These are phyloP conservation scores for Drosophila bocki DNA, from an alignment of 1,140 invertebrate genomes.

Conservation along the genomic window DNA sequence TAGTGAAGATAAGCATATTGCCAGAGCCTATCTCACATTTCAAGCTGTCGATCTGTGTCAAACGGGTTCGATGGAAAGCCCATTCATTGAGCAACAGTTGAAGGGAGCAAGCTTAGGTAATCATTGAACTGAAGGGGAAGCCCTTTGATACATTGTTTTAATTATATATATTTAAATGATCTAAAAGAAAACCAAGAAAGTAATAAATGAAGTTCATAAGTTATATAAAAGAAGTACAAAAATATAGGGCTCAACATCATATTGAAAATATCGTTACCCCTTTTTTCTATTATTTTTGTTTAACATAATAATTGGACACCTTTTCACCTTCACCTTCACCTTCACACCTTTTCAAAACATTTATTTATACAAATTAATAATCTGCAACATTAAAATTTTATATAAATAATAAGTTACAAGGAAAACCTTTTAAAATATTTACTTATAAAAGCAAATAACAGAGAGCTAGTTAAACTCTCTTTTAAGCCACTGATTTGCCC, in stretches of 20 bases:
- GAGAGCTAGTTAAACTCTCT: neutral
- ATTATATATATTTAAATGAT: neutral
- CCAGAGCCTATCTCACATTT: conserved; percentile 20
- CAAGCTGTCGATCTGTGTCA: conserved; percentile 13
- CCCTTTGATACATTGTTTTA: neutral
- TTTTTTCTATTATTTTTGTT: neutral
- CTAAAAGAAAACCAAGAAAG: too few species aligned
- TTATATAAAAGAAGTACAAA: too few species aligned
- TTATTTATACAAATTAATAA: too few species aligned
- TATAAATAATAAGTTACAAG: neutral
- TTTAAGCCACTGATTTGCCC: neutral
- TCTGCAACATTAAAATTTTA: too few species aligned
- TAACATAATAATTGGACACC: neutral
- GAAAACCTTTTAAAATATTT: neutral
- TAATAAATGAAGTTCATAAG: too few species aligned
- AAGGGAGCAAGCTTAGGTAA: too few species aligned
- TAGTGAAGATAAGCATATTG: conserved; percentile 5
- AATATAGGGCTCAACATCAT: too few species aligned
- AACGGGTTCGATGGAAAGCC: neutral
- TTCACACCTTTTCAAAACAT: too few species aligned
- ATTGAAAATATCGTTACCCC: too few species aligned
- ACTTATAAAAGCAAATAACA: neutral
- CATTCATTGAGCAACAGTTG: conserved; percentile 14
- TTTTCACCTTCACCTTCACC: too few species aligned
- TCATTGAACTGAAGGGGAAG: neutral